Conservation (phyloP, 2,888 invertebrate genomes). For the Leptinotarsa juncta region DNA sequence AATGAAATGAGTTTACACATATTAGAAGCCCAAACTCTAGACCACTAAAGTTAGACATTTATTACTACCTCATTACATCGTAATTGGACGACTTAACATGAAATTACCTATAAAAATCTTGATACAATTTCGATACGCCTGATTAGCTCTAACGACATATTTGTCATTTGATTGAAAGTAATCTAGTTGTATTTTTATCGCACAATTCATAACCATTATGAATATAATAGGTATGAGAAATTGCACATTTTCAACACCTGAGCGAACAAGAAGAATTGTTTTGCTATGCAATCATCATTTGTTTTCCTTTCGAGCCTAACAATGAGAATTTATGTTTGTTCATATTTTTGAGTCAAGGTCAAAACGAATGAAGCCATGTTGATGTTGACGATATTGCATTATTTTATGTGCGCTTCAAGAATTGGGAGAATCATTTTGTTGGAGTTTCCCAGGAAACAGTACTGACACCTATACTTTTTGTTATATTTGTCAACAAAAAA, state of each 20-base stretch:
- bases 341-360: constrained; percentile 7
- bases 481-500: too few species aligned
- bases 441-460: too few species aligned
- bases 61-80: neutral
- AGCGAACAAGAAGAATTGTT: constrained; percentile 7
- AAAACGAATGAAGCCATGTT: neutral
- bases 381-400: too few species aligned
- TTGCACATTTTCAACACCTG: neutral
- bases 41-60: too few species aligned
- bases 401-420: too few species aligned
- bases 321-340: constrained; percentile 1
- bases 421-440: too few species aligned
- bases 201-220: neutral
- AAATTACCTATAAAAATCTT: neutral
- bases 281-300: neutral
- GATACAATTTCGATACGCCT: neutral
- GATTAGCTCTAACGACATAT: neutral
- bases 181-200: neutral
- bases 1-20: too few species aligned
- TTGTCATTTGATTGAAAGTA: neutral
- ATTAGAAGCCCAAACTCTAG: too few species aligned
- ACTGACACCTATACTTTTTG: too few species aligned
- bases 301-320: neutral
- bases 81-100: neutral
- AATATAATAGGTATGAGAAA: neutral